Evolutionary conservation across 2,113 vertebrate species (phyloP).

Genomic region (Phylloscopus trochilus): DNA sequence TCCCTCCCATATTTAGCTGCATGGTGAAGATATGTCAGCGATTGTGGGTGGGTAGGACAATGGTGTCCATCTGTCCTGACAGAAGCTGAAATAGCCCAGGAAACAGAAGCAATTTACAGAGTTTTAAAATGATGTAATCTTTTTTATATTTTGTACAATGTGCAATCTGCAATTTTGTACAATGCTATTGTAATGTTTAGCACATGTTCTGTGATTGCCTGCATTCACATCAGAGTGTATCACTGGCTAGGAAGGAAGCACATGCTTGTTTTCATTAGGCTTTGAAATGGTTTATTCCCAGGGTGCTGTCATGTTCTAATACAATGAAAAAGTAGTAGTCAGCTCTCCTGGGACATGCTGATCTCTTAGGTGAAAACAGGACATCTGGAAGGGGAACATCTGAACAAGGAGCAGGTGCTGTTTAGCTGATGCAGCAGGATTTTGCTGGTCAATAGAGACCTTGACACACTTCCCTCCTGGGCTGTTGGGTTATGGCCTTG

Average conservation of each 20-base stretch:
- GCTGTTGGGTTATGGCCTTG: background rate
- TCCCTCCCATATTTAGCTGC: background rate
- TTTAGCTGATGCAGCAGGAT: constrained; percentile 43
- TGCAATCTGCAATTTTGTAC: background rate
- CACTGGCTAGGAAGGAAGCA: background rate
- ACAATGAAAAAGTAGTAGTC: constrained; percentile 13
- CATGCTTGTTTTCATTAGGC: constrained; percentile 7
- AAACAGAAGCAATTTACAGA: background rate
- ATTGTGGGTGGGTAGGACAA: background rate
- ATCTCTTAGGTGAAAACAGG: constrained; percentile 6
- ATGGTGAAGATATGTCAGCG: background rate
- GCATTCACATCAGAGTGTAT: background rate
- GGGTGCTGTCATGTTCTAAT: background rate
- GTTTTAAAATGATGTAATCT: background rate
- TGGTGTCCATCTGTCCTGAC: background rate
- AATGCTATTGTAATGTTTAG: background rate
- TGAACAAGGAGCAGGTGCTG: constrained; percentile 6
- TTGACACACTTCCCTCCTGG: constrained; percentile 42
- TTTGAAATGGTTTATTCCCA: background rate
- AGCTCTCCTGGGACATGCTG: background rate
- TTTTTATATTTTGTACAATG: background rate
- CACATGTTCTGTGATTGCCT: background rate
- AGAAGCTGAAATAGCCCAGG: background rate
- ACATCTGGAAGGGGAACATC: background rate
- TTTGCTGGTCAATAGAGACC: background rate